A percentile compares a stretch with the other conserved stretches of the same genome.
Evolutionary conservation across 2,797 vertebrate genomes (phyloP).

Genomic region (Iguana delicatissima): DNA sequence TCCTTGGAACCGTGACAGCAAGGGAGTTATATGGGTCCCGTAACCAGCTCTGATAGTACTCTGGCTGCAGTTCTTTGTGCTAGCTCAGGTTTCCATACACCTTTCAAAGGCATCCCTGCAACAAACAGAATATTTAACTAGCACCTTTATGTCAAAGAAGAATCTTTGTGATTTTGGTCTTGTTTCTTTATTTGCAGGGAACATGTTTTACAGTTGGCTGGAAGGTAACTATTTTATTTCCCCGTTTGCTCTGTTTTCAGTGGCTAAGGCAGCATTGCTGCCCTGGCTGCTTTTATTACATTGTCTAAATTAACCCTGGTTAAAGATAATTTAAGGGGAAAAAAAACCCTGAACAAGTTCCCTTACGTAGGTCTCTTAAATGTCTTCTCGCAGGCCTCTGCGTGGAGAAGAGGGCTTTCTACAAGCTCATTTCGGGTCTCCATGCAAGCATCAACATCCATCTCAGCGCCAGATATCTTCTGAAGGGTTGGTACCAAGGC

Average conservation of each 20-base stretch:
- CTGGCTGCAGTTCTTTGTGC: too few relatives aligned
- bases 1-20: too few relatives aligned
- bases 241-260: background rate
- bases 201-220: constrained; percentile 90
- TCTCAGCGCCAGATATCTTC: constrained; percentile 90
- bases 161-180: constrained; percentile 19
- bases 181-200: constrained; percentile 79
- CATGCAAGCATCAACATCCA: constrained; percentile 95
- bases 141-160: too few relatives aligned
- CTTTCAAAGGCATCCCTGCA: too few relatives aligned
- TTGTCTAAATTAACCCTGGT: rapidly evolving
- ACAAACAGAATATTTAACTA: background rate
- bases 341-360: background rate
- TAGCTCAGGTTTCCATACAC: too few relatives aligned
- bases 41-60: too few relatives aligned
- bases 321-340: background rate
- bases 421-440: constrained; percentile 91
- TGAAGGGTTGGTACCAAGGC: constrained; percentile 83
- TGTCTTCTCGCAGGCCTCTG: constrained; percentile 84
- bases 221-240: constrained; percentile 83
- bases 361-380: background rate
- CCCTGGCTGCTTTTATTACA: background rate
- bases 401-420: constrained; percentile 95
- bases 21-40: too few relatives aligned
- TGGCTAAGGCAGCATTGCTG: rapidly evolving